Conservation (phyloP, 35 echinoderm and acorn worm genomes). For the Strongylocentrotus purpuratus region DNA sequence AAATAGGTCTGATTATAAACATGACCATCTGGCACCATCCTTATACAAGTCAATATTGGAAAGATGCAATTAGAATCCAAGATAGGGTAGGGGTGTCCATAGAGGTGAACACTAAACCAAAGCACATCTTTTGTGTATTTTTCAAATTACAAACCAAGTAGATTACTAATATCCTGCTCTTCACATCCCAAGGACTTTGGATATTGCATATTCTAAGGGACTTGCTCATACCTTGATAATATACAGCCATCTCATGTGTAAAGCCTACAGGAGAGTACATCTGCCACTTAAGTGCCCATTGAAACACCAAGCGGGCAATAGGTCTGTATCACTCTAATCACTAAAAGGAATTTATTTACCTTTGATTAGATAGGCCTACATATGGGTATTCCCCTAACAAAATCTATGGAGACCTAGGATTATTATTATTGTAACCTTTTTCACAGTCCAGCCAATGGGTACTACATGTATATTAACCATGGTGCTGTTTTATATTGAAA, state of each 20-base stretch:
- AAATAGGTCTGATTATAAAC: too few relatives aligned
- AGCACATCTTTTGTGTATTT: too few relatives aligned
- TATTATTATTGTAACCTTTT: background rate
- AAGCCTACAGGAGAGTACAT: background rate
- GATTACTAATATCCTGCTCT: too few relatives aligned
- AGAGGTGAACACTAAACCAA: too few relatives aligned
- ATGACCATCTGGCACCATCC: too few relatives aligned
- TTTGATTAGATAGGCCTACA: background rate
- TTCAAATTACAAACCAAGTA: too few relatives aligned
- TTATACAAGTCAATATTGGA: too few relatives aligned
- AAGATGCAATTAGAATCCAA: too few relatives aligned
- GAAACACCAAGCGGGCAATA: background rate
- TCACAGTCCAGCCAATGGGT: background rate
- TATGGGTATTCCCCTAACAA: background rate
- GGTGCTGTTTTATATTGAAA: too few relatives aligned
- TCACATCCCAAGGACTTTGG: too few relatives aligned
- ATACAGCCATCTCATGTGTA: background rate
- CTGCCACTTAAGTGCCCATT: background rate
- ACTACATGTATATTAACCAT: too few relatives aligned
- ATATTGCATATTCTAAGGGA: background rate
- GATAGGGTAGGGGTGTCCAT: too few relatives aligned
- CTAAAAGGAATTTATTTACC: background rate
- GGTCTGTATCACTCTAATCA: background rate
- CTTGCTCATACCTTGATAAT: background rate
- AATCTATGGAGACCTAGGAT: background rate